Evolutionary conservation across 2,888 invertebrate species (phyloP), one percentile per base, ranked within the genome.

Genomic region (Tipula vernalis): DNA sequence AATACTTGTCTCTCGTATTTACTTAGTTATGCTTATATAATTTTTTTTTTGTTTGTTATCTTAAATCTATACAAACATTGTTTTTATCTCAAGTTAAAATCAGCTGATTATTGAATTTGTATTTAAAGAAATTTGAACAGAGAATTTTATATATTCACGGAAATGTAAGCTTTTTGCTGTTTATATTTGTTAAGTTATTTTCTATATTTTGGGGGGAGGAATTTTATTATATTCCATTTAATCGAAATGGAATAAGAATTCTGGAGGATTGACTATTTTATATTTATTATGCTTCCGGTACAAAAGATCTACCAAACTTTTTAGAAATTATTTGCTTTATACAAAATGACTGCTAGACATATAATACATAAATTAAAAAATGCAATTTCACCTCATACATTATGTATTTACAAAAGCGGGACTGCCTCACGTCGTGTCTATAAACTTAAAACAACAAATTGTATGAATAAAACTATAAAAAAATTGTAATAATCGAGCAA

Each of bases 31-130:
- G 57, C 57, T 57, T 57, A 71, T 84, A 84, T 84, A 15, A 15
- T 84, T 84, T 39, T 36, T 71, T 12, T 83, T 83, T 28, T 83
- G 28, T 8, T 36, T 83, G 83, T 83, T 84, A 84, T 84, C 84
- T 39, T n/a, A 84, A 84, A 84, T 84, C 84, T 84, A 84, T 84
- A 88, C 87, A 88, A 88, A 88, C 87, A 87, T 87, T 85, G 86
- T 36, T 83, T 87, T 87, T 88, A 88, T 88, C 88, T 86, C 39
- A 39, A 44, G 51, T 86, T 86, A 86, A 86, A 36, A 88, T 88
- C 88, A 88, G 88, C 88, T 88, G 88, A 88, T 87, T 87, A 39
- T 84, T 84, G 39, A 84, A 84, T 84, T 84, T 84, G 84, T 84
- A 83, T 39, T 84, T 5, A 8, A 84, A 84, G 84, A 84, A 84